phyloP scores from a whole-genome alignment of 2,797 vertebrate genomes.

The Chromis chromis region DNA sequence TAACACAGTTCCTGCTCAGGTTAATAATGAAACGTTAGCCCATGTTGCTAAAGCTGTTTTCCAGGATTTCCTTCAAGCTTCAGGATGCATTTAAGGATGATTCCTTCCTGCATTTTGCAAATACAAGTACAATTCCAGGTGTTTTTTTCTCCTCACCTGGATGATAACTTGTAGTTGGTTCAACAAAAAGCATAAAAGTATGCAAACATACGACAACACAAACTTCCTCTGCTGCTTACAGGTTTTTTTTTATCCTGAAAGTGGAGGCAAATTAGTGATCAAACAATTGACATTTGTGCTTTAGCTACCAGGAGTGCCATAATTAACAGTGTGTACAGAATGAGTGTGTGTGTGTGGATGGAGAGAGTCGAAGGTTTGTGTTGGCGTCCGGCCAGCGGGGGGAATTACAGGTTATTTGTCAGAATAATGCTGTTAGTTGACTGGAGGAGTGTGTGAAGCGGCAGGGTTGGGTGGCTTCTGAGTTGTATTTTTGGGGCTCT shows the following conservation, averaged over 20 bases:
- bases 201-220: background rate
- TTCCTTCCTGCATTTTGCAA: background rate
- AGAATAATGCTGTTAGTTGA: constrained; percentile 54
- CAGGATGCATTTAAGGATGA: background rate
- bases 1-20: background rate
- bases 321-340: constrained; percentile 40
- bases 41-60: background rate
- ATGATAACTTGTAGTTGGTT: background rate
- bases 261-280: constrained; percentile 50
- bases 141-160: background rate
- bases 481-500: constrained; percentile 32
- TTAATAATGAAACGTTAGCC: constrained; percentile 24
- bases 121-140: background rate
- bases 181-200: constrained; percentile 7
- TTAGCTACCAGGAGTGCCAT: constrained; percentile 31
- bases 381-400: constrained; percentile 52
- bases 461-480: constrained; percentile 18
- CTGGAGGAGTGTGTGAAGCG: constrained; percentile 49
- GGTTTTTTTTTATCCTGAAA: constrained; percentile 32
- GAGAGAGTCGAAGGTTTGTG: constrained; percentile 45
- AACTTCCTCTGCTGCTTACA: constrained; percentile 14
- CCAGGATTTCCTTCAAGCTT: constrained; percentile 5
- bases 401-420: constrained; percentile 68
- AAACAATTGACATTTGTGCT: constrained; percentile 47
- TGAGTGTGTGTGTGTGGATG: constrained; percentile 9